These are phyloP conservation scores for Coregonus sp. DNA, from an alignment of 2,797 vertebrate species.

Conservation along the genomic window DNA sequence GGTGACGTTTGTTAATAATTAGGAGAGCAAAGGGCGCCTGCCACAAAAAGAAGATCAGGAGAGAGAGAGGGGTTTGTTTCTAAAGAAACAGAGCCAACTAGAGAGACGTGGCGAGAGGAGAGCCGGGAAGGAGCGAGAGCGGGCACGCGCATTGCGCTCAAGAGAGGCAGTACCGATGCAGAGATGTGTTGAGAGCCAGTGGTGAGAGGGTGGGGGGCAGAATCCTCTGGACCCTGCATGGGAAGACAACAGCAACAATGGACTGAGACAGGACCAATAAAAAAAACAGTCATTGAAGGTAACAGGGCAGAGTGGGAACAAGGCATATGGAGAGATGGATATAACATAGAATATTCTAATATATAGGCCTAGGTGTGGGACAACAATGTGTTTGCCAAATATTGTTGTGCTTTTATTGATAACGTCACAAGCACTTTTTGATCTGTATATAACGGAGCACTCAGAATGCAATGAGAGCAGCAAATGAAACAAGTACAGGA, in stretches of 20 bases:
- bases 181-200: conserved; percentile 83
- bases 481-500: neutral
- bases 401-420: neutral
- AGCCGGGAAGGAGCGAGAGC: neutral
- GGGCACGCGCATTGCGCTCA: conserved; percentile 56
- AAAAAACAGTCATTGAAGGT: neutral
- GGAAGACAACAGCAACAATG: conserved; percentile 83
- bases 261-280: conserved; percentile 74
- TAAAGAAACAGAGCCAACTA: conserved; percentile 1
- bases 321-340: neutral
- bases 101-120: neutral
- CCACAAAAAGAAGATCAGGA: too few relatives aligned
- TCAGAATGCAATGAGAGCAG: neutral
- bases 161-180: conserved; percentile 78
- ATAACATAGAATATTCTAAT: too few relatives aligned
- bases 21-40: neutral
- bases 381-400: neutral
- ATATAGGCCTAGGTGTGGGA: neutral
- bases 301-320: conserved; percentile 40
- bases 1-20: neutral
- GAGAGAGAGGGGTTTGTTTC: neutral
- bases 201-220: conserved; percentile 80
- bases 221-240: conserved; percentile 85
- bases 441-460: too few relatives aligned
- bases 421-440: neutral